Evolutionary conservation across 1,140 invertebrate species (phyloP).

Genomic region (Saccostrea cuccullata): DNA sequence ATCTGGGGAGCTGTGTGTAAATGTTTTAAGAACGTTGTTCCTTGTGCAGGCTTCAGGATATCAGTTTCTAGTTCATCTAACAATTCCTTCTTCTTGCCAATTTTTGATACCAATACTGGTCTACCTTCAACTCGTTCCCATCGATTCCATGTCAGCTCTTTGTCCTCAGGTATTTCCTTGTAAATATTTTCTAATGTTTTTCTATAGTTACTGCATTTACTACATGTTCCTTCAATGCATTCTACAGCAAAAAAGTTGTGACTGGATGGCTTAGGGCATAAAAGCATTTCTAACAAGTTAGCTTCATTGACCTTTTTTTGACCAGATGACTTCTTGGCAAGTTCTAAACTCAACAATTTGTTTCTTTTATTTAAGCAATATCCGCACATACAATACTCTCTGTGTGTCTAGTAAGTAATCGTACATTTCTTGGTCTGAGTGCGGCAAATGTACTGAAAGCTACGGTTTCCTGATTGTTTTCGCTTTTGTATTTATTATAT

Average conservation of each 20-base stretch:
- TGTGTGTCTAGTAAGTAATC: slow-evolving; percentile 37
- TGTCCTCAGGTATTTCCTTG: slow-evolving; percentile 36
- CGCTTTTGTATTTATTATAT: slow-evolving; percentile 26
- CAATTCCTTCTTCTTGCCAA: background rate
- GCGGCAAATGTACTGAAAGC: slow-evolving; percentile 51
- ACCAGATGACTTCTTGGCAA: slow-evolving; percentile 35
- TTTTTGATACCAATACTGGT: background rate
- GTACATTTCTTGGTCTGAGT: slow-evolving; percentile 50
- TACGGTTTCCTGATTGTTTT: slow-evolving; percentile 23
- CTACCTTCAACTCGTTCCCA: slow-evolving; percentile 16
- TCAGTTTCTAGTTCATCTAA: slow-evolving; percentile 52
- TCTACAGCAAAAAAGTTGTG: slow-evolving; percentile 40
- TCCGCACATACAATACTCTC: slow-evolving; percentile 57
- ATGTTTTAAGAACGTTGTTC: too few relatives aligned
- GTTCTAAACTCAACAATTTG: slow-evolving; percentile 49
- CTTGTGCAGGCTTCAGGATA: background rate
- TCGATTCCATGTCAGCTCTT: slow-evolving; percentile 46
- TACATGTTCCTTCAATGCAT: slow-evolving; percentile 35
- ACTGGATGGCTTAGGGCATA: slow-evolving; percentile 44
- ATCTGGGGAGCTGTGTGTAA: background rate
- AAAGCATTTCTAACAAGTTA: slow-evolving; percentile 52
- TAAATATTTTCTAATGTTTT: slow-evolving; percentile 38
- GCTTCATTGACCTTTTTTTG: slow-evolving; percentile 38
- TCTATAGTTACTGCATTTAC: slow-evolving; percentile 16
- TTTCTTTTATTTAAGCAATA: slow-evolving; percentile 57